Base-by-base conservation (phyloP, 2,888 invertebrate genomes). In the Axea sp. region DNA sequence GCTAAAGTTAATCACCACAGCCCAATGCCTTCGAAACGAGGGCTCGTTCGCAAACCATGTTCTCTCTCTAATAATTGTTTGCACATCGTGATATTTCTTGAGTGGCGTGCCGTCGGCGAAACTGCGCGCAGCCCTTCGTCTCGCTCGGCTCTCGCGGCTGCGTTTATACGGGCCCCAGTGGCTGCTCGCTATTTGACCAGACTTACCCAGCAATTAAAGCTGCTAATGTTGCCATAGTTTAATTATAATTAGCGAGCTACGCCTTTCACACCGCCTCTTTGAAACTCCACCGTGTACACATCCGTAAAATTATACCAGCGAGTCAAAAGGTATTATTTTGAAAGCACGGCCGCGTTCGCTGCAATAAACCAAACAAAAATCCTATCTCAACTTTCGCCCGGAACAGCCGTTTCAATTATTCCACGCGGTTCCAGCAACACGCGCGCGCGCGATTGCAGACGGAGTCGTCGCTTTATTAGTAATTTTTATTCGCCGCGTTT, bases 221-320 rank as follows among this genome's bases (percentile, higher is more conserved):
- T 85, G 82, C 83, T 86, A 87, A 86, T 86, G 83, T 83, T 81
- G 80, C 82, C 79, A 80, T 83, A 79, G 83, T 87, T 84, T 86
- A 87, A 87, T 86, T 87, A 87, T 86, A 87, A 87, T 87, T 87
- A 87, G 86, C 81, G 81, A 81, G 85, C 78, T 83, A 84, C 86
- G 86, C 87, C 86, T 82, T 82, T 81, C 80, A 82, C 83, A 77
- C 82, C 86, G 85, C 86, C 86, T 82, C 81, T 79, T 83, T 80
- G 77, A 78, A 80, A 78, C 59, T 53, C 47, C 64, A 12, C 35
- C 45, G 65, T 47, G 53, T 53, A 53, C 35, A 51, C 47, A 69
- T 53, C 60, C 69, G 60, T 39, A 62, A 69, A 67, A 67, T 59
- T 73, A 60, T 60, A 67, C 33, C 43, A 30, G 26, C 60, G 28